Evolutionary conservation across 2,113 vertebrate genomes (phyloP), one percentile per base, ranked within the genome.

Genomic region (Gymnarchus niloticus): DNA sequence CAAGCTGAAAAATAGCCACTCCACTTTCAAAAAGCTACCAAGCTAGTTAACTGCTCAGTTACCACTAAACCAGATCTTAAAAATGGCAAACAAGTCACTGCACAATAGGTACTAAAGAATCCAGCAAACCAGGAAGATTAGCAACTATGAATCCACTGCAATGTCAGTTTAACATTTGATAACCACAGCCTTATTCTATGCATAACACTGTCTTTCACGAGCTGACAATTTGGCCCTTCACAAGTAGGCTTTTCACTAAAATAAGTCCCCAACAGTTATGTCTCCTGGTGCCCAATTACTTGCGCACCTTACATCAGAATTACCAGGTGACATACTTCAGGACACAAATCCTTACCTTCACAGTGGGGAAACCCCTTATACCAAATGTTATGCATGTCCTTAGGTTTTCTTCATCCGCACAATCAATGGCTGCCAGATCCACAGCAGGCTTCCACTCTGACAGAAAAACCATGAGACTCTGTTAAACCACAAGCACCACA

Each of bases 401-500:
- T 7, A 46, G 65, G 90, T 93, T 95, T 3, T 69, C 85, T 0
- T 86, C 65, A 0, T 86, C 69, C 1, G 91, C 92, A 76, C 95
- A 96, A 89, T 96, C 94, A 0, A 95, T 69, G 7, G 92, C 95
- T 84, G 92, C 93, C 84, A 95, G 85, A 0, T 91, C 88, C 78
- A 96, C 91, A 3, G 93, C 94, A 8, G 91, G 93, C 81, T 92
- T 93, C 95, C 95, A 96, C 57, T 95, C 95, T 96, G 87, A 77
- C 33, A 84, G 48, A 54, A 23, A 57, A 46, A 86, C 2, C 5
- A 21, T 7, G 2, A 25, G 23, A 44, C 7, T 10, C 37, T 10
- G 23, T 78, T 48, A 78, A 7, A 33, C 33, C 12, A 10, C 65
- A 37, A 41, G 65, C 76, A 78, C 37, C 10, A 76, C 6, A 19